Base-by-base conservation (phyloP, 2,797 vertebrate species). In the Huso huso region DNA sequence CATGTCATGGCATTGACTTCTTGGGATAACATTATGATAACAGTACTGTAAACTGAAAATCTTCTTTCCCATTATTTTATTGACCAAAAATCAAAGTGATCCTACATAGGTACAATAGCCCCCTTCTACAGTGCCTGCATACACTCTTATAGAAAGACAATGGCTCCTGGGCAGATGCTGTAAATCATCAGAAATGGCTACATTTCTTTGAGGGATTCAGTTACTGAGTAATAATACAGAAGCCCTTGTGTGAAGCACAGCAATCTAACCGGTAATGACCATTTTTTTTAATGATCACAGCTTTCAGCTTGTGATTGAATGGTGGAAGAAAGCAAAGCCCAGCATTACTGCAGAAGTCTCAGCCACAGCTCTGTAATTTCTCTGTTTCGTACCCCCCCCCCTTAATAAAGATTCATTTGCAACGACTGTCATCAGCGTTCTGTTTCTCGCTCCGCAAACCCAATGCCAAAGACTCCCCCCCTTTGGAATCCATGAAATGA, bases 191-290 rank as follows among this genome's bases (percentile, higher is more conserved):
- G 37, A 37, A 83, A 79, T 81, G 67, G 74, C 79, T 74, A 70
- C 73, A 71, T 80, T 82, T 37, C 37, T 37, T 80, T 77, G 69
- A 65, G 58, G 73, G 68, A 79, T 80, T 72, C 23, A 67, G 73
- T 72, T 76, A 63, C 37, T 67, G 18, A 57, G 71, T 64, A 62
- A 61, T 53, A 71, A 73, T 79, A 71, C 63, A 65, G 71, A 77
- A 66, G 62, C 69, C 67, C 13, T 49, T 74, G 63, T 70, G 70
- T 68, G 78, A 76, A 68, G 74, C 70, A 65, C 67, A 51, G 63
- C 55, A 58, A 70, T 70, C 66, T 76, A 18, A 72, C 75, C 78
- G 76, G 63, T 77, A 78, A 84, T 71, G 72, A 58, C 52, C 57
- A 68, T 70, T 37, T 37, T 37, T 37, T 37, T 37, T 37, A 79